A percentile compares a stretch with the other conserved stretches of the same genome.
Conservation (phyloP, 2,797 vertebrate genomes). For the Notoglanidium macrostoma region DNA sequence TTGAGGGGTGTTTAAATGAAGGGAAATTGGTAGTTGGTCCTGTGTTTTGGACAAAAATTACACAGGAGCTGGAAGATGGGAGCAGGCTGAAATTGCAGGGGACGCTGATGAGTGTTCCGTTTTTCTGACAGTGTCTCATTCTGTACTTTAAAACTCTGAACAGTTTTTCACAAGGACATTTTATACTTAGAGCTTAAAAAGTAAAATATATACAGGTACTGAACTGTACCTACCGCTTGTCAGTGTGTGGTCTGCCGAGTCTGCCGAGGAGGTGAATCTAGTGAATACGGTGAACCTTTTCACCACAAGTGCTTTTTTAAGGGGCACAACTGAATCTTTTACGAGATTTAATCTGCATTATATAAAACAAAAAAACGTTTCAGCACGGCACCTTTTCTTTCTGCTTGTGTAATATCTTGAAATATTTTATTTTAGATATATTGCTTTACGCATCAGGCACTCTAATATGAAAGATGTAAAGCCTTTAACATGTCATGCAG, state of each 20-base stretch:
- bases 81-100: neutral
- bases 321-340: neutral
- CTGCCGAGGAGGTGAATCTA: neutral
- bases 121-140: constrained; percentile 7
- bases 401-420: neutral
- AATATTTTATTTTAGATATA: neutral
- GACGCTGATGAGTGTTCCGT: neutral
- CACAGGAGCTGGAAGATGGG: neutral
- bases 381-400: neutral
- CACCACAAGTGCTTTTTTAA: neutral
- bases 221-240: neutral
- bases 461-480: neutral
- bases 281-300: neutral
- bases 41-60: constrained; percentile 2
- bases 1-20: neutral
- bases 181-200: neutral
- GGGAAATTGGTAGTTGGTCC: neutral
- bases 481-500: neutral
- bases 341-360: neutral
- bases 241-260: neutral
- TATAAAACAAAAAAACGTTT: neutral
- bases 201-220: neutral
- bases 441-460: neutral
- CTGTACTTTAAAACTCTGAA: neutral
- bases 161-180: constrained; percentile 1